Base-by-base conservation (phyloP, 2,797 vertebrate genomes). In the Anabacerthia variegaticeps region DNA sequence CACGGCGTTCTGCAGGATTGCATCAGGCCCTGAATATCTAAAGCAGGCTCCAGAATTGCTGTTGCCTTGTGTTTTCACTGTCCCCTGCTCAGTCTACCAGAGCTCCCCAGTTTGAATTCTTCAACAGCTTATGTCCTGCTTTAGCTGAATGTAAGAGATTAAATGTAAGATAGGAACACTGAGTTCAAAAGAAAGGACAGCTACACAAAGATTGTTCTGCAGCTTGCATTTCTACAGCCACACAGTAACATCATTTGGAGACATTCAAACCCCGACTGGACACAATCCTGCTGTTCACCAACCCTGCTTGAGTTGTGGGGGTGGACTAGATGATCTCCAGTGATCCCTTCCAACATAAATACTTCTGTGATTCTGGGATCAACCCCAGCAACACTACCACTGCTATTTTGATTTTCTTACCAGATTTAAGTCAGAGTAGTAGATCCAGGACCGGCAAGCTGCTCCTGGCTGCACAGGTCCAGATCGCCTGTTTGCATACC, bases 401-500 rank as follows among this genome's bases (percentile, higher is more conserved):
- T 75, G 62, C 39, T 39, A 21, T 49, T 92, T 51, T 66, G 17
- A 77, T 79, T 63, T 88, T 97, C 99, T 98, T 98, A 99, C 99
- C 95, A 98, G 97, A 97, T 99, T 98, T 79, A 99, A 98, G 6
- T 98, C 99, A 1, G 99, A 99, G 88, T 99, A 99, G 96, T 99
- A 99, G 74, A 98, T 96, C 99, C 99, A 99, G 12, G 98, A 98
- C 59, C 98, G 98, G 92, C 99, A 99, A 75, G 97, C 85, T 54
- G 98, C 98, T 77, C 98, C 98, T 10, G 95, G 59, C 18, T 92
- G 62, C 55, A 77, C 75, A 12, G 99, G 99, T 26, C 98, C 99
- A 0, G 98, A 98, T 39, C 86, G 89, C 27, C 84, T n/a, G 4
- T 73, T 96, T 65, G 98, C 98, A 2, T 98, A 98, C 99, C 99